Percentiles rank a stretch among this genome's conserved stretches.
Conservation (phyloP, 2,888 invertebrate genomes). For the Parnassius apollo region DNA sequence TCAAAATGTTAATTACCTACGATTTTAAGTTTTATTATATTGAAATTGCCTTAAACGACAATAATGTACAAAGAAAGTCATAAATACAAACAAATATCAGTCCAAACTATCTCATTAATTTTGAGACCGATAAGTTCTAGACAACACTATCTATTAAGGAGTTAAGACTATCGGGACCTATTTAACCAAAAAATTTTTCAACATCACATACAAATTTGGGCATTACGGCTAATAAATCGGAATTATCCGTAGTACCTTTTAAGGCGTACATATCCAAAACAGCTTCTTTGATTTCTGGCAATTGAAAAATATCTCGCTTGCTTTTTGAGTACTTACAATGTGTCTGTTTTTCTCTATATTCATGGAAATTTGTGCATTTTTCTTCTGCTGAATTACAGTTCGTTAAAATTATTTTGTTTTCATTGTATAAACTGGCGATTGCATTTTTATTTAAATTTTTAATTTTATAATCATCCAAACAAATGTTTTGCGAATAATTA, state of each 20-base stretch:
- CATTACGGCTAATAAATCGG: slow-evolving; percentile 54
- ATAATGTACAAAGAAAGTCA: background rate
- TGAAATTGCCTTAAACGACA: background rate
- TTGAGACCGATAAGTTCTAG: too few relatives aligned
- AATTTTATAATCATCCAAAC: too few relatives aligned
- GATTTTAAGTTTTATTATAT: background rate
- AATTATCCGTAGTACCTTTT: slow-evolving; percentile 39
- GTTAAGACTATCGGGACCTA: slow-evolving; percentile 23
- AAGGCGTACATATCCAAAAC: slow-evolving; percentile 64
- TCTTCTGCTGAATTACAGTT: slow-evolving; percentile 11
- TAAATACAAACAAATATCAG: too few relatives aligned
- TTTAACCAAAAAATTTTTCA: slow-evolving; percentile 33
- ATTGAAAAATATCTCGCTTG: slow-evolving; percentile 53
- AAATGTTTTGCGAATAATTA: background rate
- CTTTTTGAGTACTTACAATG: slow-evolving; percentile 17
- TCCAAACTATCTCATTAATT: too few relatives aligned
- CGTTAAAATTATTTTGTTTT: slow-evolving; percentile 5
- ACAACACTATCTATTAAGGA: too few relatives aligned
- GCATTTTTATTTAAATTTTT: slow-evolving; percentile 3
- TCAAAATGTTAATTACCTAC: too few relatives aligned
- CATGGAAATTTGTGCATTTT: slow-evolving; percentile 2
- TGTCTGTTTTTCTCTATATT: slow-evolving; percentile 15
- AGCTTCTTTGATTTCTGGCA: slow-evolving; percentile 63
- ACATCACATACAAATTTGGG: slow-evolving; percentile 51
- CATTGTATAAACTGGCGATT: background rate